Evolutionary conservation across 2,888 invertebrate genomes (phyloP).

Genomic region (Oscheius onirici): DNA sequence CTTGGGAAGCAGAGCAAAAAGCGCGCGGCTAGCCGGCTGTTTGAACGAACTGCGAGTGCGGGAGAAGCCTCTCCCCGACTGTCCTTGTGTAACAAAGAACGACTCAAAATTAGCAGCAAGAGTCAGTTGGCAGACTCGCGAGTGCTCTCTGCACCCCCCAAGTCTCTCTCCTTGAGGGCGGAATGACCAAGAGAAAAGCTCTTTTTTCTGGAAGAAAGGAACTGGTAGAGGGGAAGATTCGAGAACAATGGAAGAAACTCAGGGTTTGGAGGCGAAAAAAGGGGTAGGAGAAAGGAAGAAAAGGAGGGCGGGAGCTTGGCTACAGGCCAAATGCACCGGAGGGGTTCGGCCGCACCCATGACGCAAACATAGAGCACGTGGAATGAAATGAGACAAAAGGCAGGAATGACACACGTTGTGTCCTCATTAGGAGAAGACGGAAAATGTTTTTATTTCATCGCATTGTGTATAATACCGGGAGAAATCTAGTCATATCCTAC

Average conservation of each 20-base stretch:
- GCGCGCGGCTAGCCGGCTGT: too few relatives aligned
- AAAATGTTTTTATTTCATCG: too few relatives aligned
- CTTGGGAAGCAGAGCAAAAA: not conserved
- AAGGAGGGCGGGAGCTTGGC: too few relatives aligned
- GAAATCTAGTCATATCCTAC: too few relatives aligned
- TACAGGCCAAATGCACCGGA: constrained; percentile 8
- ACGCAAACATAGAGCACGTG: not conserved
- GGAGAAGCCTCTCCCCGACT: not conserved
- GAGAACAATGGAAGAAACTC: too few relatives aligned
- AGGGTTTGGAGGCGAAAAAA: not conserved
- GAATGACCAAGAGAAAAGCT: not conserved
- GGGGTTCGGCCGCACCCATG: not conserved
- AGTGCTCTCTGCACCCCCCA: too few relatives aligned
- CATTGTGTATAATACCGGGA: too few relatives aligned
- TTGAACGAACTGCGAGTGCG: too few relatives aligned
- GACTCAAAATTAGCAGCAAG: not conserved
- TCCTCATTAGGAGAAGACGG: too few relatives aligned
- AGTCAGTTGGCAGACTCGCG: too few relatives aligned
- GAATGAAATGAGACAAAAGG: not conserved
- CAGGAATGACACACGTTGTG: not conserved
- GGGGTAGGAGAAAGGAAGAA: not conserved
- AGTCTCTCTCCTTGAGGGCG: too few relatives aligned
- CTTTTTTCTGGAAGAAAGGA: not conserved
- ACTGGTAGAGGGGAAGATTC: not conserved
- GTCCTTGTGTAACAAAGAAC: constrained; percentile 21